Evolutionary conservation across 2,888 invertebrate genomes (phyloP).

Genomic region (Melanchra persicariae): DNA sequence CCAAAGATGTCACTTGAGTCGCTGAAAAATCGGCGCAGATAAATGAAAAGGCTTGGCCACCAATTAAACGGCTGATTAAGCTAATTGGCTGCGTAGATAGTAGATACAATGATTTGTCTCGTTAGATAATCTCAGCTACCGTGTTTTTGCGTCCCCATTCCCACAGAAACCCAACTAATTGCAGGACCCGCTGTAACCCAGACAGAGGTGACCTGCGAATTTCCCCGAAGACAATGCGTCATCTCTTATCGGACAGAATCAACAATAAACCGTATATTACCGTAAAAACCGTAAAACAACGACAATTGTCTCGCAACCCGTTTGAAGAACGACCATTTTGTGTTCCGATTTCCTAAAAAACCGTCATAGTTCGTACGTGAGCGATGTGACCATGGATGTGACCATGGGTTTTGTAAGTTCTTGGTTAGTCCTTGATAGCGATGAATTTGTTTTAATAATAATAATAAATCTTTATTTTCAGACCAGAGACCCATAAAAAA

Average conservation of each 20-base stretch:
- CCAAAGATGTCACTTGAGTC: too few species aligned
- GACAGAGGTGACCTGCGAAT: conserved; percentile 53
- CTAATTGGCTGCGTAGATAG: too few species aligned
- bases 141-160: conserved; percentile 26
- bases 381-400: conserved; percentile 45
- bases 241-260: conserved; percentile 58
- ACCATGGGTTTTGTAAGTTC: conserved; percentile 21
- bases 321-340: conserved; percentile 58
- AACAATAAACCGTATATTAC: conserved; percentile 65
- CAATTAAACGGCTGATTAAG: too few species aligned
- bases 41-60: too few species aligned
- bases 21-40: too few species aligned
- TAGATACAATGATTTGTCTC: too few species aligned
- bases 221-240: conserved; percentile 62
- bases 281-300: conserved; percentile 62
- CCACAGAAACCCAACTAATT: conserved; percentile 55
- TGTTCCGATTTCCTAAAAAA: conserved; percentile 67
- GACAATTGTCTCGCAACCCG: conserved; percentile 65
- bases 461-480: neutral
- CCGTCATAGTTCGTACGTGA: conserved; percentile 58
- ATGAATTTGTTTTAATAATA: too few species aligned
- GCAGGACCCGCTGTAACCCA: conserved; percentile 47
- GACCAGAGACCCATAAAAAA: too few species aligned
- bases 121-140: conserved; percentile 36
- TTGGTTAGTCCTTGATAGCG: neutral